Evolutionary conservation across 1,140 invertebrate species (phyloP), one percentile per base, ranked within the genome.

Genomic region (Diachasmimorpha longicaudata): DNA sequence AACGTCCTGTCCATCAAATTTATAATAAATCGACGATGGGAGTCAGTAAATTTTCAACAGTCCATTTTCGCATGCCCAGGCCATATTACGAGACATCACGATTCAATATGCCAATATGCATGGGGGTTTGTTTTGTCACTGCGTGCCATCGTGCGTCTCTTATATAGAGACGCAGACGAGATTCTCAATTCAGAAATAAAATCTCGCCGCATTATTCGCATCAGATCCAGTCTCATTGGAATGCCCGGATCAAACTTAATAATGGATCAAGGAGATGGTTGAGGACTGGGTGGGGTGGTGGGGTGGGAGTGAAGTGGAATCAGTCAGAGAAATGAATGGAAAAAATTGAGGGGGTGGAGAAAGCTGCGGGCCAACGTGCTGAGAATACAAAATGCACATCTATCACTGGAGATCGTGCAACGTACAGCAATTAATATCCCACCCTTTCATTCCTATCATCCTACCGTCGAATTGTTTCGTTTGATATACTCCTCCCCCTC

Each of bases 201-300:
- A 88, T 88, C 87, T 85, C 82, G 80, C 77, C 75, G 81, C 82
- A 82, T 87, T 86, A 86, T 86, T 87, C 84, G 80, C 5, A 68
- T 68, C 66, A 76, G 69, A 87, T 86, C 86, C 83, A 80, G 81
- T 84, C 81, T 78, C 82, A 79, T 79, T 68, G 86, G 86, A 85
- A 87, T 86, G 85, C 83, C 74, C 76, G 82, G 85, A 86, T 86
- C 85, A 84, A 86, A 85, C 84, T 88, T 88, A 88, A 88, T 88
- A 87, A 87, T 82, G 83, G 76, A 73, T 77, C 79, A 83, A 82
- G 83, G 85, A 78, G 75, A 79, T 77, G 76, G 80, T 76, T 2
- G 31, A 31, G 31, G n/a, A n/a, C n/a, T n/a, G n/a, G n/a, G n/a
- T n/a, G n/a, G n/a, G n/a, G n/a, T n/a, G 73, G 75, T 76, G 80